Evolutionary conservation across 2,797 vertebrate species (phyloP).

Genomic region (Stomatorhinus walkeri): DNA sequence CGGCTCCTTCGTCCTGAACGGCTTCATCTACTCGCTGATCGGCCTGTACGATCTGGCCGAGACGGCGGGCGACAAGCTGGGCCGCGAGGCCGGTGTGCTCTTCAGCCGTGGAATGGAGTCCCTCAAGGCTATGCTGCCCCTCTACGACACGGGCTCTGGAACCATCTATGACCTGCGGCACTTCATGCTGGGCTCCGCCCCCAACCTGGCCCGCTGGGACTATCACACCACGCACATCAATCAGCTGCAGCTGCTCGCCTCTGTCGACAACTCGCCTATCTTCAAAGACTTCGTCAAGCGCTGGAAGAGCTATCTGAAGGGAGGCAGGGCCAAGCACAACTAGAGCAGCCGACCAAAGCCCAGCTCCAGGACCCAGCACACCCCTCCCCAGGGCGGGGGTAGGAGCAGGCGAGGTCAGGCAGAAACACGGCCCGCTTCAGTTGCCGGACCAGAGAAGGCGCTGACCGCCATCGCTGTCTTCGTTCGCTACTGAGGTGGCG

Average conservation of each 20-base stretch:
- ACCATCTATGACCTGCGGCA: slow-evolving; percentile 95
- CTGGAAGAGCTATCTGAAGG: slow-evolving; percentile 95
- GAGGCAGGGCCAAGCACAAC: slow-evolving; percentile 94
- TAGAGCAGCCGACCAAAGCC: slow-evolving; percentile 53
- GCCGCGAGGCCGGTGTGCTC: slow-evolving; percentile 73
- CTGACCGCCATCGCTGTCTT: slow-evolving; percentile 38
- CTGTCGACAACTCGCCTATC: slow-evolving; percentile 76
- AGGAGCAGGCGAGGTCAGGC: not conserved
- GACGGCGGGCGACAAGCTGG: slow-evolving; percentile 77
- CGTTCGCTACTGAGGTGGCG: slow-evolving; percentile 44
- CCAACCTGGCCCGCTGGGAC: slow-evolving; percentile 98
- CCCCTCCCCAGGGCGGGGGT: not conserved
- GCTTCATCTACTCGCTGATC: slow-evolving; percentile 93
- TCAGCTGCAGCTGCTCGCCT: slow-evolving; percentile 88
- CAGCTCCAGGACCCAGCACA: slow-evolving; percentile 6
- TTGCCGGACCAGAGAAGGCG: slow-evolving; percentile 35
- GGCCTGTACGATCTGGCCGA: slow-evolving; percentile 90
- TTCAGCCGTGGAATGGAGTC: slow-evolving; percentile 88
- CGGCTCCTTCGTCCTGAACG: slow-evolving; percentile 94
- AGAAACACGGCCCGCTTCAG: slow-evolving; percentile 36
- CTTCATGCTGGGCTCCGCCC: slow-evolving; percentile 84
- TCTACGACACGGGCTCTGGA: slow-evolving; percentile 94
- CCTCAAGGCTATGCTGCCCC: slow-evolving; percentile 90
- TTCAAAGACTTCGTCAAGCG: slow-evolving; percentile 86
- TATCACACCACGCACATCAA: slow-evolving; percentile 99